A percentile compares a stretch with the other conserved stretches of the same genome.
Conservation (phyloP, 2,113 vertebrate species). For the Rhinoderma darwinii region DNA sequence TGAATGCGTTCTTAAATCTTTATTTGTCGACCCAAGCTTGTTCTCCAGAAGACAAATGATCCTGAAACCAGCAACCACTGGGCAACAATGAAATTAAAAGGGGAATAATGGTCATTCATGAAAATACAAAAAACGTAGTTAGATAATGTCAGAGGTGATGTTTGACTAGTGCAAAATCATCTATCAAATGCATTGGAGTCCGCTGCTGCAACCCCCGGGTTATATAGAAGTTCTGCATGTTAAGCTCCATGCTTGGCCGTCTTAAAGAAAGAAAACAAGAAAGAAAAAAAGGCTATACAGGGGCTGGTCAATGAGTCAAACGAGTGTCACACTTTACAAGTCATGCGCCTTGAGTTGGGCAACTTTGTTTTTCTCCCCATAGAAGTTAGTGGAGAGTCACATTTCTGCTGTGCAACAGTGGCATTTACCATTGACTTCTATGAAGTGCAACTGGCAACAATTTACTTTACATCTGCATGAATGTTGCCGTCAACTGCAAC, state of each 20-base stretch:
- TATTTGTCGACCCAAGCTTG: slow-evolving; percentile 20
- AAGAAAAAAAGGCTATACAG: too few relatives aligned
- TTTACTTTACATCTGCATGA: background rate
- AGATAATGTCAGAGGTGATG: background rate
- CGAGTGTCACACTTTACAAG: too few relatives aligned
- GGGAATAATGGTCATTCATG: background rate
- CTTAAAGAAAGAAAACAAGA: too few relatives aligned
- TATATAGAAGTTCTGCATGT: background rate
- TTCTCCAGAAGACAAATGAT: background rate
- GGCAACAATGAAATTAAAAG: background rate
- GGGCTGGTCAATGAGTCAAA: too few relatives aligned
- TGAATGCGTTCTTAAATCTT: slow-evolving; percentile 30
- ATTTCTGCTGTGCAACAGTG: background rate
- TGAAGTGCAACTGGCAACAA: background rate
- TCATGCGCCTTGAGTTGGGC: too few relatives aligned
- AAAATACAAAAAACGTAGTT: background rate
- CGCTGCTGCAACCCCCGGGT: background rate
- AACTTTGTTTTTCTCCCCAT: too few relatives aligned
- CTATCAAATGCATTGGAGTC: background rate
- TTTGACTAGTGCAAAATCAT: background rate
- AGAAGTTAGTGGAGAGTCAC: too few relatives aligned
- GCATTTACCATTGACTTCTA: background rate
- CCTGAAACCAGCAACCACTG: background rate
- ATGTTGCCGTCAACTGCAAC: too few relatives aligned
- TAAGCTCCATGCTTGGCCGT: background rate